Percentiles rank a stretch among this genome's conserved stretches.
phyloP scores from a whole-genome alignment of 2,113 vertebrate genomes.

The Odontesthes bonariensis region DNA sequence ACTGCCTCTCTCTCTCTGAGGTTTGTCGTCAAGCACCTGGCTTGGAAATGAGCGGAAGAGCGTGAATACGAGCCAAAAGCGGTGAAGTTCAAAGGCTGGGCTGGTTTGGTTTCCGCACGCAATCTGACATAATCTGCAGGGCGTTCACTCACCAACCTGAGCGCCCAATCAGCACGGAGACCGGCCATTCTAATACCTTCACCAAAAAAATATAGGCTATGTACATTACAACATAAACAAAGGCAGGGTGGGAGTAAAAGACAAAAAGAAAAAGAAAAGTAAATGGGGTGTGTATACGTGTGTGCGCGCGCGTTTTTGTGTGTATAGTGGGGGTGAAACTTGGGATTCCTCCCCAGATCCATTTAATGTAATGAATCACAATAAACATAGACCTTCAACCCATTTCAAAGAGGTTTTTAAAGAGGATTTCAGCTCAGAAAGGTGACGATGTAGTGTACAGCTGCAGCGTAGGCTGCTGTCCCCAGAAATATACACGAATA shows the following conservation, averaged over 20 bases:
- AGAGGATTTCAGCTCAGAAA: too few species aligned
- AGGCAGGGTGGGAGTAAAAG: conserved; percentile 63
- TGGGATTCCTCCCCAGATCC: conserved; percentile 71
- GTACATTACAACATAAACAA: conserved; percentile 84
- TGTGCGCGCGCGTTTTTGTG: conserved; percentile 15
- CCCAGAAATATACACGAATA: too few species aligned
- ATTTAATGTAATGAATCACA: conserved; percentile 78
- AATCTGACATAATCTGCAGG: conserved; percentile 94
- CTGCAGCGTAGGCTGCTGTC: too few species aligned
- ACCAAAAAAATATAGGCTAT: conserved; percentile 67
- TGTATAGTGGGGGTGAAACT: conserved; percentile 45
- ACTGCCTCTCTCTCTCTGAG: conserved; percentile 75
- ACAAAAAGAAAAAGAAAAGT: conserved; percentile 20
- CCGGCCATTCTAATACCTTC: conserved; percentile 84
- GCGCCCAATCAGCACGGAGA: conserved; percentile 92
- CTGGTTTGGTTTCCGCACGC: conserved; percentile 89
- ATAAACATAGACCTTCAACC: conserved; percentile 79
- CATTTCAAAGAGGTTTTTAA: conserved; percentile 55
- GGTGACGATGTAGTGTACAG: too few species aligned
- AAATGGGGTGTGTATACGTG: background rate
- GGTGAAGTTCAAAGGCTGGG: conserved; percentile 95
- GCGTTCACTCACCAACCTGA: conserved; percentile 90
- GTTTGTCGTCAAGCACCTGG: conserved; percentile 89
- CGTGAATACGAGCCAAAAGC: conserved; percentile 89
- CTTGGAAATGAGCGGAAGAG: conserved; percentile 88